Percentiles rank a stretch among this genome's conserved stretches.
Evolutionary conservation across 2,113 vertebrate genomes (phyloP).

Genomic region (Albula goreensis): DNA sequence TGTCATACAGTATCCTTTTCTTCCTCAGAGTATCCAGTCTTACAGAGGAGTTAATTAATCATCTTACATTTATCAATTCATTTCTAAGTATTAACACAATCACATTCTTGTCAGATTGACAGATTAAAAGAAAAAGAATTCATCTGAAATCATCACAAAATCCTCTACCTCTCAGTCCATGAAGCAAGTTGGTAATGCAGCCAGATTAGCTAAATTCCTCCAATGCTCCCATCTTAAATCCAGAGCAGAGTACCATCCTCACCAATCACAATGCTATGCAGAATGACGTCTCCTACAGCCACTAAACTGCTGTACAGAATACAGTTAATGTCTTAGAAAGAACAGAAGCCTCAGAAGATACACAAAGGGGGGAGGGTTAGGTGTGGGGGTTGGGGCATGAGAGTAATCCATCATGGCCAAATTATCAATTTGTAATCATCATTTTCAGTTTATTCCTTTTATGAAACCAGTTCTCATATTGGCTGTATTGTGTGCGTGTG

Average conservation of each 20-base stretch:
- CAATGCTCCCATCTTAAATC: neutral
- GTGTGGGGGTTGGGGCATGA: neutral
- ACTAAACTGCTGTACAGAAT: neutral
- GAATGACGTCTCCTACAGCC: neutral
- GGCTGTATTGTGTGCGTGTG: neutral
- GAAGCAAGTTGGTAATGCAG: neutral
- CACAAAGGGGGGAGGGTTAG: neutral
- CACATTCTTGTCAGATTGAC: too few species aligned
- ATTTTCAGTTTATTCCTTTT: constrained; percentile 6
- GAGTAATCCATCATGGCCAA: constrained; percentile 4
- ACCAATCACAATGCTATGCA: neutral
- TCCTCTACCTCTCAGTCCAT: neutral
- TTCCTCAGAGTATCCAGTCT: too few species aligned
- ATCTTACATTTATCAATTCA: too few species aligned
- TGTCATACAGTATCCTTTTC: too few species aligned
- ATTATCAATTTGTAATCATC: constrained; percentile 6
- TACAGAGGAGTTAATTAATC: too few species aligned
- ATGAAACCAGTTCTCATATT: neutral
- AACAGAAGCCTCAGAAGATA: neutral
- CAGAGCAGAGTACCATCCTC: neutral
- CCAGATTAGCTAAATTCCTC: neutral
- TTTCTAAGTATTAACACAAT: too few species aligned
- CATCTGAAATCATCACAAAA: too few species aligned
- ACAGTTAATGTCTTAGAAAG: neutral
- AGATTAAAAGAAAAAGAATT: too few species aligned